Evolutionary conservation across 2,888 invertebrate genomes (phyloP), one percentile per base, ranked within the genome.

Genomic region (Choristoneura rosaceana): DNA sequence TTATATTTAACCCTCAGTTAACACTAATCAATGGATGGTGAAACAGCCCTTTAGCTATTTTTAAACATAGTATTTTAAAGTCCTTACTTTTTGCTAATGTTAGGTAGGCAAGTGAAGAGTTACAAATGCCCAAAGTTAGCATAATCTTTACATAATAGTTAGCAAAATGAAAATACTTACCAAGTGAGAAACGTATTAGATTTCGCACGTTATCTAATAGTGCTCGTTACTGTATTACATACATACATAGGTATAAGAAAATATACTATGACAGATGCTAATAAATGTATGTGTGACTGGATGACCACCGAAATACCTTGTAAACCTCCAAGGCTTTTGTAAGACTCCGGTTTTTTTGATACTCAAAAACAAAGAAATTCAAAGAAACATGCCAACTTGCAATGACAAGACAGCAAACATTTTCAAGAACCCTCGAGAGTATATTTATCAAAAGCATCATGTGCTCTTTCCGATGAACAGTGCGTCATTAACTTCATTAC

Each of bases 101-200:
- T 8, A 52, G 7, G 38, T 38, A n/a, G 9, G 4, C 12, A 25
- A 55, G 55, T 25, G 55, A 25, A 55, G 25, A 55, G 17, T 12
- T 55, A 55, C 10, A 25, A 25, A 62, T 62, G 43, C 0, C 45
- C n/a, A 45, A 62, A 9, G 33, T 25, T 25, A 3, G 8, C 55
- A 69, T 58, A 63, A 63, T 45, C 14, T n/a, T 69, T 69, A 62
- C 58, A 58, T 71, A 66, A 71, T 52, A 70, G 38, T n/a, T 14
- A 55, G 55, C 7, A 34, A 55, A 47, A 58, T 38, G 55, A 17
- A 62, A 25, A 52, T 34, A 55, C 12, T 63, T 58, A 63, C 58
- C 58, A 25, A 45, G 64, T 38, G 55, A n/a, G 64, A 71, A 71
- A 71, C 71, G 38, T 71, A 55, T 45, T 43, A 68, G n/a, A 68